Evolutionary conservation across 2,888 invertebrate genomes (phyloP), one percentile per base, ranked within the genome.

Genomic region (Sinohyriopsis cumingii): DNA sequence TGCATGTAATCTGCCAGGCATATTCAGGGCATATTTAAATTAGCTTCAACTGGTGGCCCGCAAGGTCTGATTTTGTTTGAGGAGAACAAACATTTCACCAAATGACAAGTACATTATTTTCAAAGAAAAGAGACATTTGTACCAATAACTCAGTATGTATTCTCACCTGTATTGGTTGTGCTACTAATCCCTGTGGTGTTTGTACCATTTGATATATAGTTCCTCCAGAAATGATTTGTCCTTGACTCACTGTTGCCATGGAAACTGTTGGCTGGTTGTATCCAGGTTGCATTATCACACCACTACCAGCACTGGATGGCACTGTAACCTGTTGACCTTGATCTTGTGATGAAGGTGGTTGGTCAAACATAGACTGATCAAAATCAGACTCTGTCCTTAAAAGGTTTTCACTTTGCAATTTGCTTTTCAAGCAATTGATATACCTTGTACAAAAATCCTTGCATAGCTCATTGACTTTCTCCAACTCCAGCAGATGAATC

Each of bases 391-490:
- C 86, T 22, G 84, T 82, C 24, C 86, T 82, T 45, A 90, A 80
- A 22, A 90, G 77, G 59, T 88, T 87, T 63, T 89, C 89, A 77
- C 87, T 88, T 67, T 90, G 89, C 19, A 90, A 80, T 77, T 90
- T 90, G 94, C 77, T 95, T 89, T 96, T 96, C 80, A 97, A 92
- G 88, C 96, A 96, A 63, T 95, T 95, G 59, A 91, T 97, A 91
- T 97, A 97, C 67, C 97, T 93, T 79, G 95, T 95, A 92, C 97
- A 97, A 92, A 97, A 97, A 91, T 97, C 97, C 84, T 96, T 95
- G 91, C 97, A 97, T 84, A 97, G 89, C 90, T 97, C 97, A 90
- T 96, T 96, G 22, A 97, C 97, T 90, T 97, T 97, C 91, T 97
- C 96, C 89, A 97, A 91, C 90, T 97, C 97, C 81, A 97, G 91